Evolutionary conservation across 2,888 invertebrate species (phyloP), one percentile per base, ranked within the genome.

Genomic region (Tromatobia lineatoria): DNA sequence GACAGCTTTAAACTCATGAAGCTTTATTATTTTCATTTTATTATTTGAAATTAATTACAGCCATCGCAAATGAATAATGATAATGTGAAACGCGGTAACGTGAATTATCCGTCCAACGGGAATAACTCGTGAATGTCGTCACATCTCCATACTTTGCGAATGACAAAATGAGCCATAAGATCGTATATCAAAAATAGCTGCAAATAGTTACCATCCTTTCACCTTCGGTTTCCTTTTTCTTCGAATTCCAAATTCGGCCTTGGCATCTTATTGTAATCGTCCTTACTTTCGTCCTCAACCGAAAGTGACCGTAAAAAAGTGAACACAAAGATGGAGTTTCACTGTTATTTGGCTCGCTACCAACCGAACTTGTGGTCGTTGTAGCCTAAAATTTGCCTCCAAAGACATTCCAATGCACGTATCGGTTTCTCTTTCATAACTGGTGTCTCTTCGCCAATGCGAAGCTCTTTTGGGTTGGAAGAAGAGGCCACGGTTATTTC

Each of bases 291-390:
- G 54, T 67, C 73, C 52, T 64, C 61, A 47, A 57, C 34, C 75
- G 18, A 45, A 25, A 38, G 66, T 69, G 57, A 25, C 71, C 34
- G n/a, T n/a, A 82, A 66, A 23, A 80, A 80, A 80, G 66, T 45
- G 29, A 23, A 25, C 67, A 25, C 57, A 70, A 47, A 66, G 23
- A 50, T 34, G 59, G 47, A 76, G 78, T 59, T 50, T 73, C 78
- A 73, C 66, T 78, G 74, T 54, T 76, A 87, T 82, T 87, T 86
- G 86, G 87, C 85, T 82, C 79, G 70, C 70, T 78, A 85, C 86
- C 86, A 86, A 86, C 73, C 75, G 71, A 77, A 45, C 50, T 73
- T 42, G 47, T 54, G 71, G 61, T 59, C 61, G 61, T 80, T 73
- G 57, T 13, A 66, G 61, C 70, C 73, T 47, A 50, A 59, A 59